A percentile compares a stretch with the other conserved stretches of the same genome.
phyloP scores from a whole-genome alignment of 2,797 vertebrate species.

The Erpetoichthys calabaricus region DNA sequence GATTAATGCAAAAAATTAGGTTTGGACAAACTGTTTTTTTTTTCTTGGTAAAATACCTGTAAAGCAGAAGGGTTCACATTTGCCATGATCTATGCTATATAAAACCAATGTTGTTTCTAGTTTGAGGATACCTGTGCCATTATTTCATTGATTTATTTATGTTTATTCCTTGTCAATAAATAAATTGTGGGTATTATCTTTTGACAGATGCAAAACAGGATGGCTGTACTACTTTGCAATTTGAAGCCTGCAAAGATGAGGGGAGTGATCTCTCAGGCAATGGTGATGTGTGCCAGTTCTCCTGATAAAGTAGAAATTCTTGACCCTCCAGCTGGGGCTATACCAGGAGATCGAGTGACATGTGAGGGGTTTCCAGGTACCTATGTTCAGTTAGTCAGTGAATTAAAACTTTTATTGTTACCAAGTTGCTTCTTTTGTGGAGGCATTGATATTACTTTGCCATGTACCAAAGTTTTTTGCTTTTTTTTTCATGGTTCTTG shows the following conservation, averaged over 20 bases:
- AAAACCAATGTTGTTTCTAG: too few relatives aligned
- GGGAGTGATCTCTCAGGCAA: conserved; percentile 85
- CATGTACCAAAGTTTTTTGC: too few relatives aligned
- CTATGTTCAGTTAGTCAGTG: not conserved
- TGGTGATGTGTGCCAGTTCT: conserved; percentile 95
- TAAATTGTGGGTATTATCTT: not conserved
- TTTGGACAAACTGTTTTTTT: too few relatives aligned
- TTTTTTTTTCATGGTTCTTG: too few relatives aligned
- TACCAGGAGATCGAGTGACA: conserved; percentile 78
- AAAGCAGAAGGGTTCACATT: too few relatives aligned
- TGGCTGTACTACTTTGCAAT: conserved; percentile 88
- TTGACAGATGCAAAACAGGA: conserved; percentile 86
- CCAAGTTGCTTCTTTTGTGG: too few relatives aligned
- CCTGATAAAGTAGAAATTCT: conserved; percentile 89
- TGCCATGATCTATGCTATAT: too few relatives aligned
- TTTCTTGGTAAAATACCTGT: too few relatives aligned
- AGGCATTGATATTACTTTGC: too few relatives aligned
- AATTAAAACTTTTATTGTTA: too few relatives aligned
- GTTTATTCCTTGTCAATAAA: not conserved
- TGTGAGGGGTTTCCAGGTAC: conserved; percentile 82
- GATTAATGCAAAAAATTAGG: too few relatives aligned
- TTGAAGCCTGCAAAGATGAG: conserved; percentile 95
- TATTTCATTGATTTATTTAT: not conserved
- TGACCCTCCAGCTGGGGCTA: conserved; percentile 67
- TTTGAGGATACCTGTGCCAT: not conserved